phyloP scores from a whole-genome alignment of 2,888 invertebrate genomes.

The Acrobasis suavella region DNA sequence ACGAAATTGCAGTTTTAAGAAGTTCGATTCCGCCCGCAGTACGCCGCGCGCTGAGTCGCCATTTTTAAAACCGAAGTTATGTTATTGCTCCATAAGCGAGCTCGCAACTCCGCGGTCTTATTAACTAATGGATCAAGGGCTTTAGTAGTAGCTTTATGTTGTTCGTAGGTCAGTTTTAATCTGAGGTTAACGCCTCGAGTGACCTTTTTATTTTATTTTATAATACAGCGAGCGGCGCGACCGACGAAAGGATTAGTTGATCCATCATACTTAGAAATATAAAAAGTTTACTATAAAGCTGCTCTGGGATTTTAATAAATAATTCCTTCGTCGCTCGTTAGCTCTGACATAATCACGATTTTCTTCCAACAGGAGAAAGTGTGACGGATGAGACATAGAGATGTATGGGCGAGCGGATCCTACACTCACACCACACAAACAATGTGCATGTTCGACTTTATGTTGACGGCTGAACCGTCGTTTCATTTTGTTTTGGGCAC shows the following conservation, averaged over 20 bases:
- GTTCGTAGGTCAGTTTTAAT: constrained; percentile 72
- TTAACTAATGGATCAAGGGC: constrained; percentile 23
- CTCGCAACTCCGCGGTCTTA: constrained; percentile 50
- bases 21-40: constrained; percentile 1
- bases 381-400: constrained; percentile 67
- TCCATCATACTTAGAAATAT: constrained; percentile 24
- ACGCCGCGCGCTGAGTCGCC: constrained; percentile 13
- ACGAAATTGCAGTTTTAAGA: constrained; percentile 21
- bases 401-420: constrained; percentile 78
- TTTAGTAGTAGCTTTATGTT: constrained; percentile 79
- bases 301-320: constrained; percentile 29
- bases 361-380: constrained; percentile 67
- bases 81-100: constrained; percentile 43
- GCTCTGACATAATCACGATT: constrained; percentile 56
- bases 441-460: constrained; percentile 66
- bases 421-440: constrained; percentile 56
- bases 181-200: constrained; percentile 55
- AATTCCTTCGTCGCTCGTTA: constrained; percentile 41
- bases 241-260: constrained; percentile 35
- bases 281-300: background rate
- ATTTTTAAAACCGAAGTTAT: constrained; percentile 19
- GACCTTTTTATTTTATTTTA: constrained; percentile 49
- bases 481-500: constrained; percentile 71
- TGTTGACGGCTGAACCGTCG: constrained; percentile 49
- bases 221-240: constrained; percentile 52